These are phyloP conservation scores for Hypotaenidia philippensis DNA, from an alignment of 2,797 vertebrate genomes.

Conservation along the genomic window DNA sequence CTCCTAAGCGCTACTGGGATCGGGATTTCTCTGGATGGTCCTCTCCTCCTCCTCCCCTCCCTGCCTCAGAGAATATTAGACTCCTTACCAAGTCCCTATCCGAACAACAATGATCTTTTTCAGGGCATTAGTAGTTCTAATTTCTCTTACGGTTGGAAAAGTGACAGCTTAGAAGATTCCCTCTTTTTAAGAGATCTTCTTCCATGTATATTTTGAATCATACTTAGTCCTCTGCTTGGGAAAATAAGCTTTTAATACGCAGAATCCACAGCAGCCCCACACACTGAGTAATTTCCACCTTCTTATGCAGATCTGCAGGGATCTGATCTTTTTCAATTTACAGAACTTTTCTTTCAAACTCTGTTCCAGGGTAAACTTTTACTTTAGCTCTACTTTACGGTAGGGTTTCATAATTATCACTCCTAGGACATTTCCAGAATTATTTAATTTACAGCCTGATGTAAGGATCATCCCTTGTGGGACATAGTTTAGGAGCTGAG, in stretches of 20 bases:
- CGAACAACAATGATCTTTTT: background rate
- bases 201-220: background rate
- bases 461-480: background rate
- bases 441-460: background rate
- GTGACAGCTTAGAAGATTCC: background rate
- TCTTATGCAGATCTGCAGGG: background rate
- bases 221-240: background rate
- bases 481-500: background rate
- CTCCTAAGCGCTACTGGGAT: background rate
- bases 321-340: background rate
- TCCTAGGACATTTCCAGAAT: background rate
- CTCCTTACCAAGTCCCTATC: background rate
- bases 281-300: background rate
- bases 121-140: background rate
- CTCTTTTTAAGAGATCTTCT: background rate
- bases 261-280: background rate
- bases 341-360: background rate
- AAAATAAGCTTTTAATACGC: constrained; percentile 18
- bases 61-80: background rate
- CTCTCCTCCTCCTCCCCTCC: background rate
- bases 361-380: background rate
- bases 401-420: background rate
- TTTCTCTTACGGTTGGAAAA: background rate
- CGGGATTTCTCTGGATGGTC: background rate
- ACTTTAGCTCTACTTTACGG: background rate